Evolutionary conservation across 2,888 invertebrate genomes (phyloP), one percentile per base, ranked within the genome.

Genomic region (Pomacea canaliculata): DNA sequence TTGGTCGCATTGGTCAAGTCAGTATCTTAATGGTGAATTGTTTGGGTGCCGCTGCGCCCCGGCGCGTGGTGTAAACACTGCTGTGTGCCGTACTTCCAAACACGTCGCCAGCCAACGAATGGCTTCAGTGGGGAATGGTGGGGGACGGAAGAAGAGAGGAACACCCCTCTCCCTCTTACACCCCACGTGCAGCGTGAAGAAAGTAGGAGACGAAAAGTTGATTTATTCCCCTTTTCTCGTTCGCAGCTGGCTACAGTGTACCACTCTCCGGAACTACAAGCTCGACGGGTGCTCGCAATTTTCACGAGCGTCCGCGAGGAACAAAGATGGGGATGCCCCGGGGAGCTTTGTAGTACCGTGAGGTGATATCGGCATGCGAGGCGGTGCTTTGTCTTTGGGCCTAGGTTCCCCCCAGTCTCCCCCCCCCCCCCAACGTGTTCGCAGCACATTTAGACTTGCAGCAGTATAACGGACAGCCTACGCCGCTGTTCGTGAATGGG

Each of bases 21-120:
- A 65, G 59, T 67, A 59, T 67, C 73, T 73, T 73, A 73, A 73
- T 73, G 73, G 73, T 59, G 67, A 59, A 46, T 37, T 67, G 67
- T 67, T 73, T 73, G 10, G 73, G 59, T 73, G 73, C 46, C 66
- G 23, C 37, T 46, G 59, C 46, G 67, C 66, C 49, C 23, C 46
- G 56, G 59, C 56, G 67, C 67, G 66, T 67, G 59, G 73, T 56
- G 51, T 56, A 56, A 56, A 56, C 51, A 56, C 7, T 56, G 51
- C 2, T 56, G 51, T 16, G 51, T 2, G 10, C 51, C 2, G 10
- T 56, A 56, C 12, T 56, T 56, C 51, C 4, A 16, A 56, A 56
- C 51, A 56, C 12, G 51, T 16, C 51, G 4, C 51, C 51, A 56
- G 51, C 51, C 8, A 16, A 56, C 51, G 51, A 16, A 56, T 56